Conservation (phyloP, 2,888 invertebrate species). For the Vanessa cardui region DNA sequence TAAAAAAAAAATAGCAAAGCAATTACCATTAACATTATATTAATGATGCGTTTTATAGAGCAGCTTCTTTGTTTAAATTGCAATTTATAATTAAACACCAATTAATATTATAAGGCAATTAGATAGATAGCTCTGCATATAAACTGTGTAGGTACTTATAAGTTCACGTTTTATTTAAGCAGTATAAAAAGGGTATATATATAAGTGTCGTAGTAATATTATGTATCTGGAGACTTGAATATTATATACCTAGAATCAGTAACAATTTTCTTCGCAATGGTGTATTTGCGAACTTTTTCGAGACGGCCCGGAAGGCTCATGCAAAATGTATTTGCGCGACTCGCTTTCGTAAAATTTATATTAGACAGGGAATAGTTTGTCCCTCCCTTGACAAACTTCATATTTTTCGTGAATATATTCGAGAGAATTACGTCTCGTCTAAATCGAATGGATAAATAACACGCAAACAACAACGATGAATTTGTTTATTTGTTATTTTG, state of each 20-base stretch:
- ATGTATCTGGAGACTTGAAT: constrained; percentile 17
- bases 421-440: constrained; percentile 28
- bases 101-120: neutral
- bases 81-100: neutral
- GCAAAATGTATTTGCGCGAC: constrained; percentile 69
- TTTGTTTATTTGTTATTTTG: constrained; percentile 26
- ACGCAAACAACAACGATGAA: constrained; percentile 30
- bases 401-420: constrained; percentile 47
- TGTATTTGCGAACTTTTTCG: constrained; percentile 43
- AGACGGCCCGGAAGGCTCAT: constrained; percentile 57
- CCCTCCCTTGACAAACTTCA: constrained; percentile 45
- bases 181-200: no score
- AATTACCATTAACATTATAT: neutral
- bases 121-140: no score
- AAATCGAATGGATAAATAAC: constrained; percentile 31
- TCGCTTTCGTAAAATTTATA: constrained; percentile 58
- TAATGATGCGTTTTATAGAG: neutral
- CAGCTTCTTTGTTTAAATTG: neutral
- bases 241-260: constrained; percentile 26
- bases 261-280: constrained; percentile 45
- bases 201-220: no score
- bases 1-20: neutral
- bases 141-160: no score
- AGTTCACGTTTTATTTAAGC: no score
- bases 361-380: constrained; percentile 55